These are phyloP conservation scores for Octomys mimax DNA, from an alignment of 2,797 vertebrate genomes.

Conservation along the genomic window DNA sequence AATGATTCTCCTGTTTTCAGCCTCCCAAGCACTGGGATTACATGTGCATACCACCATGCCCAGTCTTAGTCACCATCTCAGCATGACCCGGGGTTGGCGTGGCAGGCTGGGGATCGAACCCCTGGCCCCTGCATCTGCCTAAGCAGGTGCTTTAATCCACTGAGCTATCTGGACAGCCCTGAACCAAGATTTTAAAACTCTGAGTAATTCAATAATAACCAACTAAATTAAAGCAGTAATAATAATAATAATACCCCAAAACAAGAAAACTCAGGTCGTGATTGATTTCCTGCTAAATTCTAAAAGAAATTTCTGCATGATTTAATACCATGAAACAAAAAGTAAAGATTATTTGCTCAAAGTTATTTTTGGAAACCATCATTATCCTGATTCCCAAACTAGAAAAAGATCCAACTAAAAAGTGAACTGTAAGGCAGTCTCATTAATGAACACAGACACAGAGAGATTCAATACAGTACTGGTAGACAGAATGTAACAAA, in stretches of 20 bases:
- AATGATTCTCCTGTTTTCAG: no score
- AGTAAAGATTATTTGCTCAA: not conserved
- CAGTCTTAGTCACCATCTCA: no score
- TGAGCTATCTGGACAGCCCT: no score
- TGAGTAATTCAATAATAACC: not conserved
- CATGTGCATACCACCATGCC: no score
- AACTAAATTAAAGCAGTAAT: not conserved
- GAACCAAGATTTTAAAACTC: not conserved
- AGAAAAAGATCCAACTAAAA: not conserved
- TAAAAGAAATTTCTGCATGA: not conserved
- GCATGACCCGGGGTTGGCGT: no score
- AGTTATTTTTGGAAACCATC: not conserved
- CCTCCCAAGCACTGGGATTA: no score
- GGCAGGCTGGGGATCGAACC: no score
- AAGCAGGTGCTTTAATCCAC: no score
- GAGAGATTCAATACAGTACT: not conserved
- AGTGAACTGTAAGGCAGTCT: not conserved
- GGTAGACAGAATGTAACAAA: not conserved
- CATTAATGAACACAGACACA: not conserved
- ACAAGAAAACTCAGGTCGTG: not conserved
- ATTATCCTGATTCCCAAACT: not conserved
- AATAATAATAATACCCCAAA: not conserved
- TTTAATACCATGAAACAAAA: not conserved
- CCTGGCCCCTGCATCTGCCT: no score
- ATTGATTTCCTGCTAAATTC: not conserved